A percentile compares a stretch with the other conserved stretches of the same genome.
These are phyloP conservation scores for Anastrepha ludens DNA, from an alignment of 1,140 invertebrate genomes.

Conservation along the genomic window DNA sequence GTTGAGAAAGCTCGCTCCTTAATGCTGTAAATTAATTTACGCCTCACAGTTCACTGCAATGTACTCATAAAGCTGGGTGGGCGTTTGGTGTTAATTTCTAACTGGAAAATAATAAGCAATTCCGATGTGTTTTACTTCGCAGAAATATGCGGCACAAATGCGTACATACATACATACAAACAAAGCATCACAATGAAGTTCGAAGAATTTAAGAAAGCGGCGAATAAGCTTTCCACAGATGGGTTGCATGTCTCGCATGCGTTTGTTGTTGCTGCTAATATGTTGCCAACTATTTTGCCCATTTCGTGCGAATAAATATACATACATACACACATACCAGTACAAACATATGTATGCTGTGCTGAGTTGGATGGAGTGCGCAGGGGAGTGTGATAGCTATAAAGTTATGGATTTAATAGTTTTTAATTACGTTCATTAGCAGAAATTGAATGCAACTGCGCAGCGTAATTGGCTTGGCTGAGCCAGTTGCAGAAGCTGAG, in stretches of 20 bases:
- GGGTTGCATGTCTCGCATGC: constrained; percentile 11
- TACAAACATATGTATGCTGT: neutral
- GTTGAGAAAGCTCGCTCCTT: no score
- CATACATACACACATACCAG: neutral
- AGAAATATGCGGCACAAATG: neutral
- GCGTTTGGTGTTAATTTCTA: neutral
- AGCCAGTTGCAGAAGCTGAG: neutral
- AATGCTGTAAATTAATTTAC: no score
- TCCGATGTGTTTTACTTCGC: neutral
- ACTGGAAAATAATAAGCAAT: neutral
- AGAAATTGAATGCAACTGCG: constrained; percentile 30
- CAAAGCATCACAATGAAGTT: neutral
- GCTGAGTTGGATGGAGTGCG: neutral
- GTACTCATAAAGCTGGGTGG: neutral
- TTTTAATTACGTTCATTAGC: constrained; percentile 46
- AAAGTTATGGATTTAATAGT: constrained; percentile 49
- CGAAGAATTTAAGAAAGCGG: constrained; percentile 13
- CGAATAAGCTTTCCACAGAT: neutral
- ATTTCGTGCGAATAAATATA: neutral
- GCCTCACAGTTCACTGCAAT: no score
- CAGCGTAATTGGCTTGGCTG: no score
- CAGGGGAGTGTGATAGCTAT: neutral
- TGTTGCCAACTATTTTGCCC: neutral
- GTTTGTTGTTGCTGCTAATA: neutral
- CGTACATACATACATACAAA: neutral